Percentiles rank a stretch among this genome's conserved stretches.
Conservation (phyloP, 2,113 vertebrate genomes). For the Protobothrops flavoviridis region DNA sequence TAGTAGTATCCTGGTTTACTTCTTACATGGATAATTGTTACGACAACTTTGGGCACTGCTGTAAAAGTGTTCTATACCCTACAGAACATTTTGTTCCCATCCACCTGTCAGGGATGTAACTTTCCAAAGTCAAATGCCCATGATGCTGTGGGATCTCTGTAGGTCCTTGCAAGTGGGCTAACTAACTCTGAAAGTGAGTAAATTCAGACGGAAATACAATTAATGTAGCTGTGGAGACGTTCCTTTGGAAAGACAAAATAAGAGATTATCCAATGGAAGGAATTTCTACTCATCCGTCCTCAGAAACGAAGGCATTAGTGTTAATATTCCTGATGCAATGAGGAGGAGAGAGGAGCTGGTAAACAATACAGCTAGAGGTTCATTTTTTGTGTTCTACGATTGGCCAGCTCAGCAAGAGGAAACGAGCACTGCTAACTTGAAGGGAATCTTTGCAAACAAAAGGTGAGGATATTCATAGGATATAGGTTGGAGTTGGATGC, state of each 20-base stretch:
- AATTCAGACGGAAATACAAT: neutral
- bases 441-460: neutral
- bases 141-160: neutral
- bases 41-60: neutral
- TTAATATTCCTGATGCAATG: neutral
- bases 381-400: neutral
- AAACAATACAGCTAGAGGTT: neutral
- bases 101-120: neutral
- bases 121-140: neutral
- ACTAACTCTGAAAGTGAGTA: neutral
- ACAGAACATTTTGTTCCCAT: neutral
- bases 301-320: neutral
- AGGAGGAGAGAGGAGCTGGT: neutral
- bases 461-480: neutral
- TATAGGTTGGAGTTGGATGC: neutral
- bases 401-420: neutral
- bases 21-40: neutral
- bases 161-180: neutral
- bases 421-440: neutral
- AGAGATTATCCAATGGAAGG: neutral
- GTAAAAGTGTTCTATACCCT: neutral
- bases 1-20: neutral
- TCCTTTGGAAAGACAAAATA: neutral
- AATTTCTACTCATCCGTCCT: neutral
- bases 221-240: neutral